phyloP scores from a whole-genome alignment of 2,797 vertebrate species.

The Mormyrops boulengeri region DNA sequence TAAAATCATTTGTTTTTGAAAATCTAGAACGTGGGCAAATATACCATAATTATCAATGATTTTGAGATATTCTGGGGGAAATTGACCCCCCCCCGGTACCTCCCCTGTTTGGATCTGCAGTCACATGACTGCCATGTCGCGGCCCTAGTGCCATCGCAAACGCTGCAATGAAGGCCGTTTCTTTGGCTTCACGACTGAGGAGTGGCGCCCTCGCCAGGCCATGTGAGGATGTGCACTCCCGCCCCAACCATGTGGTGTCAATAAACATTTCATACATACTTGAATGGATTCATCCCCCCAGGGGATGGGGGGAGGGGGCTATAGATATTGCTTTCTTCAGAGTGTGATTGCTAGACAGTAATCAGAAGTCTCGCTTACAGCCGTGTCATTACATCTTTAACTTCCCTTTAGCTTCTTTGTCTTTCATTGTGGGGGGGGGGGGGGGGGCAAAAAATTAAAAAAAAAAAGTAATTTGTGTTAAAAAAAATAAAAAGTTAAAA shows the following conservation, averaged over 20 bases:
- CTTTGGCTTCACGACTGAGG: neutral
- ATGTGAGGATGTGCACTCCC: neutral
- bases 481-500: too few species aligned
- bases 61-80: neutral
- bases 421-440: conserved; percentile 29
- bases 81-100: neutral
- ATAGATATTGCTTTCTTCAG: conserved; percentile 34
- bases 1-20: neutral
- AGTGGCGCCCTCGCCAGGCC: neutral
- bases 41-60: neutral
- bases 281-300: conserved; percentile 38
- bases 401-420: neutral
- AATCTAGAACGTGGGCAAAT: neutral
- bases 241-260: conserved; percentile 47
- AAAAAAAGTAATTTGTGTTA: too few species aligned
- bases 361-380: conserved; percentile 46
- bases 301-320: conserved; percentile 25
- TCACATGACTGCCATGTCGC: neutral
- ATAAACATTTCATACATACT: conserved; percentile 43
- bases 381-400: conserved; percentile 25
- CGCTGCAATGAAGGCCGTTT: neutral
- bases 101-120: neutral
- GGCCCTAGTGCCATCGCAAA: neutral
- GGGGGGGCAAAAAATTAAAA: conserved; percentile 42
- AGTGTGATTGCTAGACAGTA: conserved; percentile 43